Conservation (phyloP, 2,797 vertebrate genomes). For the Furcifer pardalis region DNA sequence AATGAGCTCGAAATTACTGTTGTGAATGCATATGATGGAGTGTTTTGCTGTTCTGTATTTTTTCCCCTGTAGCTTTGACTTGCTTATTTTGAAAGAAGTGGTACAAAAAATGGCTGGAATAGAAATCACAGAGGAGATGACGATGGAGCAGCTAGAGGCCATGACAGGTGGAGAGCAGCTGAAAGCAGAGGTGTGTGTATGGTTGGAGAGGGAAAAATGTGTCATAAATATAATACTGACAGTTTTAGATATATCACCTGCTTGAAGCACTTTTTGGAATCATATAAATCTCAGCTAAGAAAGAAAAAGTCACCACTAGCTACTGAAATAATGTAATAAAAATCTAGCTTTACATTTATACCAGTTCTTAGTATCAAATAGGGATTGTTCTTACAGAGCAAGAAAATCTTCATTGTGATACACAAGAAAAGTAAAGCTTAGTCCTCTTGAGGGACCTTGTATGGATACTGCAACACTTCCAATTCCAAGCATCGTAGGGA, state of each 20-base stretch:
- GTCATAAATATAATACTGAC: neutral
- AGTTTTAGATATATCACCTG: neutral
- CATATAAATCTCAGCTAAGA: neutral
- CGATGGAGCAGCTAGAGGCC: slow-evolving; percentile 94
- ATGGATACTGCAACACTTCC: neutral
- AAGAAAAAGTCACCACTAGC: neutral
- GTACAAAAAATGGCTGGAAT: slow-evolving; percentile 99
- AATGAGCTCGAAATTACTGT: neutral
- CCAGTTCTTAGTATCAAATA: neutral
- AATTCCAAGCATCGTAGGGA: neutral
- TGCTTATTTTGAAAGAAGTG: slow-evolving; percentile 98
- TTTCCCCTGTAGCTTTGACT: slow-evolving; percentile 87
- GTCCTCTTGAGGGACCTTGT: neutral
- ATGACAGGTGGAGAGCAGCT: slow-evolving; percentile 99
- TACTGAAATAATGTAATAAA: neutral
- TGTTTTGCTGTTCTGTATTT: slow-evolving; percentile 4
- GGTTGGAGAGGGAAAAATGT: neutral
- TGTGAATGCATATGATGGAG: neutral
- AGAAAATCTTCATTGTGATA: neutral
- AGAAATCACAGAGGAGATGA: slow-evolving; percentile 99
- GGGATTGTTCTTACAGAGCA: neutral
- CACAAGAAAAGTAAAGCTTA: neutral
- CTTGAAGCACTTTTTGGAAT: neutral
- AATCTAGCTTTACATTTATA: neutral
- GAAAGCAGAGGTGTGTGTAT: slow-evolving; percentile 89